These are phyloP conservation scores for Solea solea DNA, from an alignment of 2,113 vertebrate genomes.

Conservation along the genomic window DNA sequence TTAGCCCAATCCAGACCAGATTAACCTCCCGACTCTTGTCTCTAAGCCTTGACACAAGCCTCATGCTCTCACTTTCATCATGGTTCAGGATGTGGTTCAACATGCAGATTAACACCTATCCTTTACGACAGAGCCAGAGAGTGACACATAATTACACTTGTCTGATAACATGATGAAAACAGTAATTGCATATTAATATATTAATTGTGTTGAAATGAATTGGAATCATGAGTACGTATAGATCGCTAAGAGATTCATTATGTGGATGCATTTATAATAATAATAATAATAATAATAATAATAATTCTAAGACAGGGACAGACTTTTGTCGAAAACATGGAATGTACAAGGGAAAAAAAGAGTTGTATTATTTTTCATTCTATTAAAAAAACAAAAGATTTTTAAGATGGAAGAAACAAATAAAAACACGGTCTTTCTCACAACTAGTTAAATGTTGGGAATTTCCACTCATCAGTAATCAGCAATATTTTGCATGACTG, in stretches of 20 bases:
- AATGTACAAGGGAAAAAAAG: too few species aligned
- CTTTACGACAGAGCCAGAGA: slow-evolving; percentile 6
- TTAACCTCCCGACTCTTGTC: slow-evolving; percentile 55
- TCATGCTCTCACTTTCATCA: slow-evolving; percentile 59
- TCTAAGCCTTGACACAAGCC: slow-evolving; percentile 66
- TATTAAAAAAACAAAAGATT: too few species aligned
- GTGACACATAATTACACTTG: not conserved
- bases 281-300: not conserved
- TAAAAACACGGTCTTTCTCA: too few species aligned
- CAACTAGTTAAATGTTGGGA: too few species aligned
- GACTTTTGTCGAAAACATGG: too few species aligned
- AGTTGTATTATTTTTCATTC: too few species aligned
- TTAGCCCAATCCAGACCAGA: slow-evolving; percentile 62
- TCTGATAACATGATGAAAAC: not conserved
- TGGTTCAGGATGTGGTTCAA: not conserved
- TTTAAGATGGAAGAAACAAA: too few species aligned
- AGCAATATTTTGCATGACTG: too few species aligned
- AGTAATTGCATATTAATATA: not conserved
- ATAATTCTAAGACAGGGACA: not conserved
- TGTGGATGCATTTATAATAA: not conserved
- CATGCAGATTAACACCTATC: slow-evolving; percentile 47
- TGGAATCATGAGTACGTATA: too few species aligned
- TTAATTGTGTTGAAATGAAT: too few species aligned
- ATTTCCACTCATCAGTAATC: too few species aligned
- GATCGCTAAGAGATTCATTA: not conserved